Conservation (phyloP, 92 coral and sea anemone genomes). For the Epizoanthus scotinus region DNA sequence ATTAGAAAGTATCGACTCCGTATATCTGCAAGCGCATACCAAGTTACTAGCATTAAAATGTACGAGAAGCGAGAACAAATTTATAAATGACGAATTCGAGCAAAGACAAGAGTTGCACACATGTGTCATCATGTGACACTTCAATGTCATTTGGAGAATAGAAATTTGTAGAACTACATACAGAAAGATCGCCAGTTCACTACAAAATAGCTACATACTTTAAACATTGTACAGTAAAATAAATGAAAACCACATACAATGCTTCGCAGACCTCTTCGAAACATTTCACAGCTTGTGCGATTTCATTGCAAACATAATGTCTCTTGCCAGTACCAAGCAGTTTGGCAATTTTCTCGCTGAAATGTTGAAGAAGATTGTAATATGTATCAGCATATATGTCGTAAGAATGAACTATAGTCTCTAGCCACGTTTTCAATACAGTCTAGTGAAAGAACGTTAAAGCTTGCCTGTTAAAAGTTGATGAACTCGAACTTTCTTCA, state of each 20-base stretch:
- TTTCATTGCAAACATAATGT: constrained; percentile 88
- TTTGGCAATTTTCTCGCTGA: constrained; percentile 85
- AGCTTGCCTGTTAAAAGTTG: constrained; percentile 34
- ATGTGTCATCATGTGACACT: background rate
- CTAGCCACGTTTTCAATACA: background rate
- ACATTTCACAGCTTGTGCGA: constrained; percentile 90
- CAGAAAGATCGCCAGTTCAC: background rate
- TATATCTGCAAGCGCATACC: too few species aligned
- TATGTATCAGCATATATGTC: constrained; percentile 1
- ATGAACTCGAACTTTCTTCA: constrained; percentile 9
- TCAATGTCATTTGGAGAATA: background rate
- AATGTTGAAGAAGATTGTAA: constrained; percentile 10
- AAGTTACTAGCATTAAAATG: too few species aligned
- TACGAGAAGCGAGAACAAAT: too few species aligned
- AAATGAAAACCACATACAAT: constrained; percentile 62
- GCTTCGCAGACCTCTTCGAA: constrained; percentile 88
- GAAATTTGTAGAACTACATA: background rate
- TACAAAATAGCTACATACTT: background rate
- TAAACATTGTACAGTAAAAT: background rate
- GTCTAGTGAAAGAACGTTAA: background rate
- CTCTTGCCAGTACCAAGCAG: constrained; percentile 91
- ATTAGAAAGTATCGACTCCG: too few species aligned
- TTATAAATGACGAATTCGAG: too few species aligned
- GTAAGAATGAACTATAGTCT: background rate
- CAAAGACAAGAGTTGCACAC: background rate